These are phyloP conservation scores for Pollenia angustigena DNA, from an alignment of 2,888 invertebrate species.

Conservation along the genomic window DNA sequence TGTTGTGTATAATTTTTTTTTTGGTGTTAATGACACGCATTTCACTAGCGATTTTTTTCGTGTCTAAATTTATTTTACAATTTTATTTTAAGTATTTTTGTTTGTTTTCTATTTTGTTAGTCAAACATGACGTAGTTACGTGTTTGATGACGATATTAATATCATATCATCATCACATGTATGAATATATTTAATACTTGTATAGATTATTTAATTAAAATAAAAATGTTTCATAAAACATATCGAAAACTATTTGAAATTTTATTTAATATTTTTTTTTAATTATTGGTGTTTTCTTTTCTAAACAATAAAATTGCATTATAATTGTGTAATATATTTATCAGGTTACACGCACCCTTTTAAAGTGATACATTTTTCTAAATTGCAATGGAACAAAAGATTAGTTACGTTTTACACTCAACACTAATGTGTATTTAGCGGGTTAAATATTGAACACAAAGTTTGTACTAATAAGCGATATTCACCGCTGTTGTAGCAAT, in stretches of 20 bases:
- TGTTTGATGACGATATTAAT: conserved; percentile 41
- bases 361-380: too few species aligned
- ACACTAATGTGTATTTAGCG: too few species aligned
- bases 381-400: too few species aligned
- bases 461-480: too few species aligned
- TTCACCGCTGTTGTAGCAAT: too few species aligned
- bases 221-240: not conserved
- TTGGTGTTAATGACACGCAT: conserved; percentile 72
- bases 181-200: not conserved
- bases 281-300: too few species aligned
- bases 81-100: conserved; percentile 18
- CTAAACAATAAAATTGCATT: too few species aligned
- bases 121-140: conserved; percentile 37
- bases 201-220: conserved; percentile 41
- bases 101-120: not conserved
- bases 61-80: conserved; percentile 57
- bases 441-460: too few species aligned
- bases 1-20: conserved; percentile 33
- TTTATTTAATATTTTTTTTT: not conserved
- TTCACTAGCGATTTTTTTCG: conserved; percentile 43
- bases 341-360: too few species aligned
- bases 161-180: conserved; percentile 23
- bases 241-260: not conserved
- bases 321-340: too few species aligned
- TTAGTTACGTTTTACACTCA: too few species aligned